phyloP scores from a whole-genome alignment of 2,888 invertebrate genomes.

The Mythimna impura region DNA sequence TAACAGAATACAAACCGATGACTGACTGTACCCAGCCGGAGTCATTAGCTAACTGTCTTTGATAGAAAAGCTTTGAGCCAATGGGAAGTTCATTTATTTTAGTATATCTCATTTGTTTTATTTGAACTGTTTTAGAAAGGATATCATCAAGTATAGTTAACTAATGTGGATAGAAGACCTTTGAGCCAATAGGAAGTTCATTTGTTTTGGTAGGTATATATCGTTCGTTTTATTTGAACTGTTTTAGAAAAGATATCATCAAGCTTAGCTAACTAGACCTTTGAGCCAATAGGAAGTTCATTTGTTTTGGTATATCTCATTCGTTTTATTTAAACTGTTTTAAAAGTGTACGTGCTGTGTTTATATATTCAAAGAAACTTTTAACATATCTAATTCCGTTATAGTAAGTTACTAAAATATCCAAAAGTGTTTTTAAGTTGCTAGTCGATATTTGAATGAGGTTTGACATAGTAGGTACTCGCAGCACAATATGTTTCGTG shows the following conservation, averaged over 20 bases:
- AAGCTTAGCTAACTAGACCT: no score
- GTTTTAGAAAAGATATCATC: no score
- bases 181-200: no score
- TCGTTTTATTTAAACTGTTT: constrained; percentile 36
- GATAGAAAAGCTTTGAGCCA: constrained; percentile 1
- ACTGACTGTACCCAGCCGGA: not conserved
- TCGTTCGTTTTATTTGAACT: no score
- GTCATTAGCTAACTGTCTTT: constrained; percentile 28
- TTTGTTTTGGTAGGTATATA: no score
- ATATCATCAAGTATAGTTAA: constrained; percentile 5
- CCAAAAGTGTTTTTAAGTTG: constrained; percentile 36
- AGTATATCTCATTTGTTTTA: constrained; percentile 31
- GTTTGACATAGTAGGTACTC: constrained; percentile 17
- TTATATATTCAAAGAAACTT: constrained; percentile 41
- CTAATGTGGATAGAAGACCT: no score
- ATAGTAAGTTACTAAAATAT: constrained; percentile 35
- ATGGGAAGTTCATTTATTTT: constrained; percentile 30
- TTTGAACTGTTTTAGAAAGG: constrained; percentile 23
- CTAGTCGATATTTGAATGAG: constrained; percentile 42
- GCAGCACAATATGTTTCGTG: constrained; percentile 36
- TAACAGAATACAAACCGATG: constrained; percentile 45
- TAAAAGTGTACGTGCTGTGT: constrained; percentile 14
- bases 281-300: constrained; percentile 31
- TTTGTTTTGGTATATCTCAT: constrained; percentile 21
- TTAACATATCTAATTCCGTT: constrained; percentile 27